Conservation (phyloP, 2,888 invertebrate species). For the Dolomedes plantarius region DNA sequence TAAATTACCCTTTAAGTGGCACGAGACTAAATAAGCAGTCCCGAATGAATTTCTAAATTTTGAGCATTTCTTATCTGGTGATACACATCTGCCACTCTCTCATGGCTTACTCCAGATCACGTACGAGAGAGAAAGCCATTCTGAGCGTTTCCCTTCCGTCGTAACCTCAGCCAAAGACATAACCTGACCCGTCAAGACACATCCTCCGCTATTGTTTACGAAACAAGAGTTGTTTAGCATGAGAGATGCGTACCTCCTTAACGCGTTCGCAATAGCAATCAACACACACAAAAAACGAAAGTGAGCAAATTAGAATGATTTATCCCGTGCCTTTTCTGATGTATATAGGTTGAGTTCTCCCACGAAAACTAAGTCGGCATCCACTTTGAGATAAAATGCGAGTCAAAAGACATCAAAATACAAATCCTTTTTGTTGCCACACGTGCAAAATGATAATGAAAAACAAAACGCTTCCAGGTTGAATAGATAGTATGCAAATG, state of each 20-base stretch:
- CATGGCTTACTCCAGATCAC: not conserved
- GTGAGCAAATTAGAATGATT: constrained; percentile 1
- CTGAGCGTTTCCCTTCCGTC: not conserved
- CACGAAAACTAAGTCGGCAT: not conserved
- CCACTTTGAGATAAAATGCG: not conserved
- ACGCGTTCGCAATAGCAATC: not conserved
- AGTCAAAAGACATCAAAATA: not conserved
- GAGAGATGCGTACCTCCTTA: not conserved
- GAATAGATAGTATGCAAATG: not conserved
- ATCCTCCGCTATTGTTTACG: constrained; percentile 1
- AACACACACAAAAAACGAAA: not conserved
- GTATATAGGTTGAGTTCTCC: constrained; percentile 3
- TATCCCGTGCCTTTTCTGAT: not conserved
- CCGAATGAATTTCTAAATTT: too few species aligned
- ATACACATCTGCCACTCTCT: too few species aligned
- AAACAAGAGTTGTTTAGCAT: not conserved
- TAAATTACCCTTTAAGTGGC: too few species aligned
- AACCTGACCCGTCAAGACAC: not conserved
- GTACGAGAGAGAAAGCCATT: not conserved
- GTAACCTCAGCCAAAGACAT: not conserved
- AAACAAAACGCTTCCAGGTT: too few species aligned
- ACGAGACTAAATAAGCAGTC: too few species aligned
- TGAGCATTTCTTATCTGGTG: too few species aligned
- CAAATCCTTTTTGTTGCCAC: not conserved
- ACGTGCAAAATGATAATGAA: not conserved